Percentiles rank a stretch among this genome's conserved stretches.
Conservation (phyloP, 2,113 vertebrate genomes). For the Amblyornis subalaris region DNA sequence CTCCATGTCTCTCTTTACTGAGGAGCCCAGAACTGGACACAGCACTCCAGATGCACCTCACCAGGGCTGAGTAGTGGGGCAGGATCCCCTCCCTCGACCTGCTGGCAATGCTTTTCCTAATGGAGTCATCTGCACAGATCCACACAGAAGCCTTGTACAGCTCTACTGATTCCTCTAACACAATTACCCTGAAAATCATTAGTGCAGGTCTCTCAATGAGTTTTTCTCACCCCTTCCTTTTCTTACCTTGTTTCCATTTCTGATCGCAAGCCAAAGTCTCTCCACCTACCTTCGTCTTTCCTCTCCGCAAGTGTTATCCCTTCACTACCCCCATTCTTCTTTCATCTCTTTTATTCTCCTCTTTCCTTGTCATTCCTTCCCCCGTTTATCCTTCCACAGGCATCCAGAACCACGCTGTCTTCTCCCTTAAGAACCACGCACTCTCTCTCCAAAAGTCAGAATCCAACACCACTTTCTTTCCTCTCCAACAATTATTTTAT, state of each 20-base stretch:
- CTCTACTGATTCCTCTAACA: not conserved
- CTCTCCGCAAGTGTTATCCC: not conserved
- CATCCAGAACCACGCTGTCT: not conserved
- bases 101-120: not conserved
- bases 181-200: not conserved
- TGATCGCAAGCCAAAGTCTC: not conserved
- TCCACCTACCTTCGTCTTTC: rapidly evolving
- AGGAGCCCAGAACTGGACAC: not conserved
- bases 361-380: not conserved
- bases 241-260: not conserved
- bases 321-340: not conserved
- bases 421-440: rapidly evolving
- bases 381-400: not conserved
- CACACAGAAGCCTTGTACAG: not conserved
- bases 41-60: not conserved
- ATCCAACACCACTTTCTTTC: not conserved
- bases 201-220: rapidly evolving
- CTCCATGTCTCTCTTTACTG: not conserved
- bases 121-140: not conserved
- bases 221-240: not conserved
- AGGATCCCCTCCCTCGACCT: not conserved
- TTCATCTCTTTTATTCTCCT: not conserved
- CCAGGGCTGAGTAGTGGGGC: not conserved
- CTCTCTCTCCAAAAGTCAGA: not conserved
- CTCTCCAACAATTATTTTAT: not conserved